Base-by-base conservation (phyloP, 2,888 invertebrate genomes). In the Drosophila histrio region DNA sequence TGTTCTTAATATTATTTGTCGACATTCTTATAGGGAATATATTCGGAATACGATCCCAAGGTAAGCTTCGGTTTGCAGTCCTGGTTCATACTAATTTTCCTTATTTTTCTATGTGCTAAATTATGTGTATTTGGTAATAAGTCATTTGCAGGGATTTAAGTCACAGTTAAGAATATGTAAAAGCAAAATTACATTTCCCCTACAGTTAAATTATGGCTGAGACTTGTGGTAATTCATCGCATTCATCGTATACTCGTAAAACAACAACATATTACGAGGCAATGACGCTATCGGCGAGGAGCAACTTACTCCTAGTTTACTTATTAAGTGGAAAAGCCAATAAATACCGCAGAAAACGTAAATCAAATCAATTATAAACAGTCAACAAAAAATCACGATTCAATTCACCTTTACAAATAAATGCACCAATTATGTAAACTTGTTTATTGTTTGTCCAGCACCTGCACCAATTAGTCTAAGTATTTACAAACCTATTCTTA, bases 321-420 rank as follows among this genome's bases (percentile, higher is more conserved):
- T 38, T 52, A 36, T 44, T 56, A 58, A 28, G 52, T 24, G 75
- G 75, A 64, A 60, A 50, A 39, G 7, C 26, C 30, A 41, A 57
- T 60, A 72, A 54, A 58, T 62, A 41, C 34, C 49, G 46, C 54
- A 60, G 13, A 75, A 75, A 68, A 75, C 19, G 76, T 76, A 76
- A 76, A 54, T 75, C 19, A 54, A 60, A 28, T 52, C n/a, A n/a
- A n/a, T 63, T 41, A 15, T 58, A 63, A 52, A 50, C 30, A 46
- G 13, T 57, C 34, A 44, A 57, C n/a, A 38, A 47, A 15, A 39
- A 52, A 36, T 36, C 36, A 63, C 49, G 15, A 41, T 72, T 59
- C 2, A 50, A 62, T 52, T 30, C 58, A 58, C 64, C n/a, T 38
- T 38, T 53, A 8, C 9, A 34, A 53, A 36, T 44, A 66, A 59